A percentile compares a stretch with the other conserved stretches of the same genome.
Evolutionary conservation across 2,113 vertebrate genomes (phyloP).

Genomic region (zebrafish (Danio rerio)): GRCz12tu NC_133185.1:5451001-5451500

Average conservation of each 20-base stretch:
- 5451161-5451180: background rate
- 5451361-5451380: no score
- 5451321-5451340: conserved; percentile 79
- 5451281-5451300: conserved; percentile 79
- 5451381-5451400: no score
- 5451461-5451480: no score
- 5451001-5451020: conserved; percentile 75
- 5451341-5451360: no score
- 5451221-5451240: conserved; percentile 70
- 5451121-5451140: background rate
- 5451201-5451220: conserved; percentile 77
- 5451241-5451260: conserved; percentile 73
- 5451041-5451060: conserved; percentile 75
- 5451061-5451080: conserved; percentile 76
- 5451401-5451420: no score
- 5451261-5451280: conserved; percentile 76
- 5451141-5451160: background rate
- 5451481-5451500: no score
- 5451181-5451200: conserved; percentile 73
- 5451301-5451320: conserved; percentile 79
- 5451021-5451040: conserved; percentile 78
- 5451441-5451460: no score
- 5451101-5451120: background rate
- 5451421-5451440: no score
- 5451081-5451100: conserved; percentile 67